phyloP scores from a whole-genome alignment of 2,888 invertebrate genomes.

The Trypoxylon attenuatum region DNA sequence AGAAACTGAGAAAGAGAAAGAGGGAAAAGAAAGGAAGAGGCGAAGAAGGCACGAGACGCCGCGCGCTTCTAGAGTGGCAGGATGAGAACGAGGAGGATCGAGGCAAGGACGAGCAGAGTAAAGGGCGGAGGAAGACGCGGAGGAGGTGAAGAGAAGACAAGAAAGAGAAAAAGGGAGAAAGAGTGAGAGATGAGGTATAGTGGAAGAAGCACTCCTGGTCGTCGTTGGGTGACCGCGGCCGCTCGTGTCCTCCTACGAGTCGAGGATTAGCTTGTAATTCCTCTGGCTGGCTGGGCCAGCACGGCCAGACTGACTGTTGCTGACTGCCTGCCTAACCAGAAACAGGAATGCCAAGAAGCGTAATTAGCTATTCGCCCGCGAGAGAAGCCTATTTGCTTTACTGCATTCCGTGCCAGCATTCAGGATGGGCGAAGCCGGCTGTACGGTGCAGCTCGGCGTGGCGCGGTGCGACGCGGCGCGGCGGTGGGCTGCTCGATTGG shows the following conservation, averaged over 20 bases:
- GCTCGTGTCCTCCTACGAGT: constrained; percentile 72
- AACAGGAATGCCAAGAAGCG: constrained; percentile 72
- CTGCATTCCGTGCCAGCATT: constrained; percentile 67
- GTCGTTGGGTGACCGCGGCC: constrained; percentile 66
- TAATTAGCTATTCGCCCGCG: constrained; percentile 72
- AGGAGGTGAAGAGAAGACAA: constrained; percentile 2
- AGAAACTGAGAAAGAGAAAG: constrained; percentile 21
- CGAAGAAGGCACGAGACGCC: constrained; percentile 9
- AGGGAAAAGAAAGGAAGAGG: constrained; percentile 17
- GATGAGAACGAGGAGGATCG: constrained; percentile 8
- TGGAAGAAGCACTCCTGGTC: constrained; percentile 18
- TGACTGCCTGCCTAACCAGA: constrained; percentile 66
- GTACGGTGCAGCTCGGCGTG: background rate
- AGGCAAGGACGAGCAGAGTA: constrained; percentile 7
- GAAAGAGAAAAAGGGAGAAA: constrained; percentile 4
- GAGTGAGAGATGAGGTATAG: constrained; percentile 7
- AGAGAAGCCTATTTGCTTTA: constrained; percentile 67
- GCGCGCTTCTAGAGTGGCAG: background rate
- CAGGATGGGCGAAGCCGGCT: constrained; percentile 41
- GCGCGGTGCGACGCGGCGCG: background rate
- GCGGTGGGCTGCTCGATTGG: constrained; percentile 14
- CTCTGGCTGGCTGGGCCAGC: constrained; percentile 39
- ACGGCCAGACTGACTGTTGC: constrained; percentile 15
- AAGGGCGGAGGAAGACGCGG: background rate
- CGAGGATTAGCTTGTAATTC: constrained; percentile 67